Evolutionary conservation across 2,113 vertebrate genomes (phyloP).

Genomic region (Puffinus mauretanicus): DNA sequence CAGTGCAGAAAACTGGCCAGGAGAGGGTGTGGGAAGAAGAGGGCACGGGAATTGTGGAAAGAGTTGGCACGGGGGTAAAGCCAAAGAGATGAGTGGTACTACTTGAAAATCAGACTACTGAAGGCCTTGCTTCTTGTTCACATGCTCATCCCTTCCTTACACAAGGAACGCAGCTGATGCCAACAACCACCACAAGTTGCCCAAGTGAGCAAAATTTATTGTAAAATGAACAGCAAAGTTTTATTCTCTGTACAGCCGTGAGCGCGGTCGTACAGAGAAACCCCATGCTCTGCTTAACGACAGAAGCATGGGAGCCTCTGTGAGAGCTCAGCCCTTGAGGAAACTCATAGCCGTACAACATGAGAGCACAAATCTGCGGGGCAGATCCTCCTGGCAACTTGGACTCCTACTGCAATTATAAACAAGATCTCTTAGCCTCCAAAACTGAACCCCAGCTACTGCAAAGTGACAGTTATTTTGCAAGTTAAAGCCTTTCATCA

Average conservation of each 20-base stretch:
- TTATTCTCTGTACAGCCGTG: fast-evolving
- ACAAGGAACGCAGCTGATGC: fast-evolving
- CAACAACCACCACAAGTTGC: background rate
- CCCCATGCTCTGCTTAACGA: fast-evolving
- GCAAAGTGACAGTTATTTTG: background rate
- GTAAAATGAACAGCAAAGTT: background rate
- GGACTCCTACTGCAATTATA: background rate
- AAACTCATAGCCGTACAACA: background rate
- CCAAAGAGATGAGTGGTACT: background rate
- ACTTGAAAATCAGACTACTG: background rate
- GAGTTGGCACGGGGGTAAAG: background rate
- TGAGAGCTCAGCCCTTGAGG: background rate
- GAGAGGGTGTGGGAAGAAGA: background rate
- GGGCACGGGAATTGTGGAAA: background rate
- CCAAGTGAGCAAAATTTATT: background rate
- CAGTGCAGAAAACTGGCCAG: background rate
- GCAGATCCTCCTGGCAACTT: background rate
- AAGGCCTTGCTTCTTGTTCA: background rate
- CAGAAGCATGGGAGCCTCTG: background rate
- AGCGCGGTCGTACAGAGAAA: background rate
- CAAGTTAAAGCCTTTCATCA: background rate
- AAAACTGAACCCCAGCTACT: background rate
- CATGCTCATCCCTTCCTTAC: background rate
- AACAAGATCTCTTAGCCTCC: background rate
- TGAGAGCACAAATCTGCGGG: background rate